Evolutionary conservation across 2,797 vertebrate genomes (phyloP).

Genomic region (Thalassophryne amazonica): DNA sequence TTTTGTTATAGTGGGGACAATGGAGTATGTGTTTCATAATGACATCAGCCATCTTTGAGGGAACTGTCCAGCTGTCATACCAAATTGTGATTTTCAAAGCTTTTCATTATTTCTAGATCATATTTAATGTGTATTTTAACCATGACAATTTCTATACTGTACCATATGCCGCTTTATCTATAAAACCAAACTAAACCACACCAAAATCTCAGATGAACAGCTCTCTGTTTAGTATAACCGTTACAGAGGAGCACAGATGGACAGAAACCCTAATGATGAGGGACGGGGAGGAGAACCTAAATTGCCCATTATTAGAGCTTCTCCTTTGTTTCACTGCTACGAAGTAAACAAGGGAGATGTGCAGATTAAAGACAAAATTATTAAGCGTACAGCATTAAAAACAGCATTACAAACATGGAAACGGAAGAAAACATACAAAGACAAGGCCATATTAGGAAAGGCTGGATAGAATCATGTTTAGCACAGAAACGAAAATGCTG

Average conservation of each 20-base stretch:
- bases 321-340: not conserved
- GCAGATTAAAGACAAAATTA: not conserved
- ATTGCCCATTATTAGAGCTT: conserved; percentile 12
- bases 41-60: no score
- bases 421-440: conserved; percentile 4
- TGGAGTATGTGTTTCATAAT: no score
- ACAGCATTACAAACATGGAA: not conserved
- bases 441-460: not conserved
- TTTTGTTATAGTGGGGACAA: no score
- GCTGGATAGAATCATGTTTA: not conserved
- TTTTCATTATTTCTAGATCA: no score
- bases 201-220: not conserved
- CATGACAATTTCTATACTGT: no score
- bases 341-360: not conserved
- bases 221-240: not conserved
- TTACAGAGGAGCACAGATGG: conserved; percentile 16
- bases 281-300: not conserved
- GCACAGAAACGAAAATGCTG: not conserved
- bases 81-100: no score
- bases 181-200: no score
- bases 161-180: no score
- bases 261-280: conserved; percentile 11
- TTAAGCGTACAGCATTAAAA: conserved; percentile 4
- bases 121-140: no score
- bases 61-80: no score